Conservation (phyloP, 2,797 vertebrate species). For the Coccyzus lansbergi region DNA sequence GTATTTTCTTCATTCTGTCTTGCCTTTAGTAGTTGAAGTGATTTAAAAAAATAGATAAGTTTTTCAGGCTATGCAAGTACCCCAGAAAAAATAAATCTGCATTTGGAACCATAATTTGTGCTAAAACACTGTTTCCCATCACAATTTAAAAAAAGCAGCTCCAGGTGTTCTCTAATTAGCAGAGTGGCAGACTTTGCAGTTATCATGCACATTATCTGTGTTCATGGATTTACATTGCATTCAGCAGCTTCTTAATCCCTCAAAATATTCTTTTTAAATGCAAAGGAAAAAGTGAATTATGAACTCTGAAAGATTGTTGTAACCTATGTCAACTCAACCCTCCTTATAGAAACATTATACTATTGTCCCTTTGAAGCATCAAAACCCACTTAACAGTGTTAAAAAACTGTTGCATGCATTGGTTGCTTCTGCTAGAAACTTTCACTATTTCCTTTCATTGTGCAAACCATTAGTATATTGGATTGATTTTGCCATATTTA, state of each 20-base stretch:
- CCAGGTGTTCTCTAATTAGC: conserved; percentile 12
- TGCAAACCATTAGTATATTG: background rate
- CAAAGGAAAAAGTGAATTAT: conserved; percentile 16
- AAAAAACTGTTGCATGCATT: background rate
- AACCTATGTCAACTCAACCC: background rate
- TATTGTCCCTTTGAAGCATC: background rate
- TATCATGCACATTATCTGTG: background rate
- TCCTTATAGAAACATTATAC: background rate
- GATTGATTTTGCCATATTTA: background rate
- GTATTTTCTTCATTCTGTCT: background rate
- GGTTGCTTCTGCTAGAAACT: background rate
- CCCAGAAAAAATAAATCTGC: background rate
- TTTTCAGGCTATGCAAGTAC: background rate
- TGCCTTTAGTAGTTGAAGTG: background rate
- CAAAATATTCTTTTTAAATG: background rate
- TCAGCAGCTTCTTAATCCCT: conserved; percentile 12
- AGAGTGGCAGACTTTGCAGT: background rate
- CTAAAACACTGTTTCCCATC: background rate
- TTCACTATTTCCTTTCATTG: background rate
- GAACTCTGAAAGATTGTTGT: background rate
- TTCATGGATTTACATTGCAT: background rate
- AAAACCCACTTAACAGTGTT: background rate
- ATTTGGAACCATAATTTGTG: background rate
- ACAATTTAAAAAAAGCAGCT: background rate
- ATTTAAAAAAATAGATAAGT: background rate